Conservation (phyloP, 2,113 vertebrate species). For the Tenebrosternarchus preto region DNA sequence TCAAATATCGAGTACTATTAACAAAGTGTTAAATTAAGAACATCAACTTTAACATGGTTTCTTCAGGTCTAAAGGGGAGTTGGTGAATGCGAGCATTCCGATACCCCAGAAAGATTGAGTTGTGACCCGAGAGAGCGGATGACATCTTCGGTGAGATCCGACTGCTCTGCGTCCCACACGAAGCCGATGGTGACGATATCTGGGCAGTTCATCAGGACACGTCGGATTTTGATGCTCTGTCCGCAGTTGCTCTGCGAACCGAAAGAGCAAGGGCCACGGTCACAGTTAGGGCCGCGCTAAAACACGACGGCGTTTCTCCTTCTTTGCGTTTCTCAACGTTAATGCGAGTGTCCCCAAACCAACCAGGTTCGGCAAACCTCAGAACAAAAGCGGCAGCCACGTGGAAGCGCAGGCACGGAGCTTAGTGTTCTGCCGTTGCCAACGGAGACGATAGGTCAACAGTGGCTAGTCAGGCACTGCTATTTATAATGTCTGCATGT, state of each 20-base stretch:
- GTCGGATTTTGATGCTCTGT: constrained; percentile 94
- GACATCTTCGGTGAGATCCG: constrained; percentile 93
- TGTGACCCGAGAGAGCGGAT: constrained; percentile 86
- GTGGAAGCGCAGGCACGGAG: neutral
- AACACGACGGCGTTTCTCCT: too few relatives aligned
- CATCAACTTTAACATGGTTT: neutral
- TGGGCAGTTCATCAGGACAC: constrained; percentile 96
- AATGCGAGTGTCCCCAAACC: neutral
- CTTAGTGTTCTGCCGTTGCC: constrained; percentile 58
- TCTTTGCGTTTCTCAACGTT: too few relatives aligned
- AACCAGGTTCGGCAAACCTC: neutral
- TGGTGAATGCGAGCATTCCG: neutral
- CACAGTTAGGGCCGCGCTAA: neutral
- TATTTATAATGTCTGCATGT: constrained; percentile 71
- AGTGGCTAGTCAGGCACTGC: constrained; percentile 62
- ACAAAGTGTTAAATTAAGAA: too few relatives aligned
- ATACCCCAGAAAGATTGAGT: constrained; percentile 90
- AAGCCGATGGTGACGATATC: constrained; percentile 97
- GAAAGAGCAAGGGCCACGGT: neutral
- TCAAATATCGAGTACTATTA: too few relatives aligned
- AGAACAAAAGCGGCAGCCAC: neutral
- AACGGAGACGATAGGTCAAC: constrained; percentile 66
- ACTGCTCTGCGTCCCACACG: constrained; percentile 97
- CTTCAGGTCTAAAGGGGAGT: neutral
- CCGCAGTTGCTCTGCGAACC: constrained; percentile 89